A percentile compares a stretch with the other conserved stretches of the same genome.
Evolutionary conservation across 1,140 invertebrate genomes (phyloP).

Genomic region (Heliconius himera): DNA sequence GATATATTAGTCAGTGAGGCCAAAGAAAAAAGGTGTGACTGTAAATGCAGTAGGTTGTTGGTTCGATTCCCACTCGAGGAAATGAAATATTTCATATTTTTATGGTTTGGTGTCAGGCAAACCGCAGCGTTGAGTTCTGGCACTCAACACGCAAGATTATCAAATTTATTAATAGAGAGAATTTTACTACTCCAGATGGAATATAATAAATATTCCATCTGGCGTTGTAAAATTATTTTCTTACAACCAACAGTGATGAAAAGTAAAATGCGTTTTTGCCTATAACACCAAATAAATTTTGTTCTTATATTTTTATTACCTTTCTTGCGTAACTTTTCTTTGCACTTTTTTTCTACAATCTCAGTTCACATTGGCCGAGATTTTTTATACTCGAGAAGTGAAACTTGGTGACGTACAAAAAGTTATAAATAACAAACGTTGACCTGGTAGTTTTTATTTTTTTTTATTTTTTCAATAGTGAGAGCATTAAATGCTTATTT

Average conservation of each 20-base stretch:
- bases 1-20: background rate
- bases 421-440: constrained; percentile 11
- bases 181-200: too few species aligned
- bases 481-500: background rate
- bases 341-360: constrained; percentile 15
- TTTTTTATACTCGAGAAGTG: constrained; percentile 10
- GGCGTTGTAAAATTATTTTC: background rate
- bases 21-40: too few species aligned
- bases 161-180: too few species aligned
- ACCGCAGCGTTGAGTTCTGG: too few species aligned
- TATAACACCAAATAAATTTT: background rate
- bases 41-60: too few species aligned
- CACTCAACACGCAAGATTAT: too few species aligned
- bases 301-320: constrained; percentile 4
- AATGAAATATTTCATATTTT: too few species aligned
- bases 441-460: background rate
- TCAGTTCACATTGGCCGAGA: background rate
- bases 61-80: too few species aligned
- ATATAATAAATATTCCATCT: background rate
- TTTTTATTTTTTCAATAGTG: background rate
- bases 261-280: background rate
- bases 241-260: background rate
- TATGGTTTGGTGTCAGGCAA: too few species aligned
- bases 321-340: constrained; percentile 12
- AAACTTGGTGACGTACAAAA: constrained; percentile 10